A percentile compares a stretch with the other conserved stretches of the same genome.
Conservation (phyloP, 2,113 vertebrate species). For the Misgurnus mizolepis region DNA sequence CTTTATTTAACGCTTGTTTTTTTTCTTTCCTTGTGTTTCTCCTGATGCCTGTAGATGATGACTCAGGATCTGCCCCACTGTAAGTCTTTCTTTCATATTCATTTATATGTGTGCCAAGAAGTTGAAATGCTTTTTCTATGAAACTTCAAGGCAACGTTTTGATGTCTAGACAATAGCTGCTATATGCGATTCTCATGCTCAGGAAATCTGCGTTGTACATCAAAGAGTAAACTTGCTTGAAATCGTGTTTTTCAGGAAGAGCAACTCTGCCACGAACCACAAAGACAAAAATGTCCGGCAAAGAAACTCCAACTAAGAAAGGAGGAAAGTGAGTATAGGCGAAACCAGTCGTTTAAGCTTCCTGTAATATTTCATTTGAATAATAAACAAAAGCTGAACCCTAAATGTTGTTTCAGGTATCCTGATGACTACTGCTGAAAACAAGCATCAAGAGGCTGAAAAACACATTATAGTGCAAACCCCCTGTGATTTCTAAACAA, state of each 20-base stretch:
- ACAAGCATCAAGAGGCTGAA: conserved; percentile 56
- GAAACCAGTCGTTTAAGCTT: conserved; percentile 1
- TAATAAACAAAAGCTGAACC: not conserved
- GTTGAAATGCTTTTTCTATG: not conserved
- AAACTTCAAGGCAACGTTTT: not conserved
- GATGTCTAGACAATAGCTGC: not conserved
- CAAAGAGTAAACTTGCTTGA: not conserved
- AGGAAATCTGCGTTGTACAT: not conserved
- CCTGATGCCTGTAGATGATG: conserved; percentile 82
- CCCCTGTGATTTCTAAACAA: conserved; percentile 59
- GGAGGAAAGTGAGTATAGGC: conserved; percentile 57
- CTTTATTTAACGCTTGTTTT: not conserved
- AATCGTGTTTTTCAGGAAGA: conserved; percentile 80
- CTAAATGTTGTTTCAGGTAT: conserved; percentile 26
- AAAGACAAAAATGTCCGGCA: conserved; percentile 91
- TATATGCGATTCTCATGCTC: not conserved
- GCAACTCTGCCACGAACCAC: conserved; percentile 84
- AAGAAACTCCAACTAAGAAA: conserved; percentile 86
- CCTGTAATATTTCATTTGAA: not conserved
- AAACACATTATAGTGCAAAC: conserved; percentile 64
- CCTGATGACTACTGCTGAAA: conserved; percentile 57
- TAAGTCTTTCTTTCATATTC: conserved; percentile 75
- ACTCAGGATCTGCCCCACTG: conserved; percentile 90
- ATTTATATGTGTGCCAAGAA: too few species aligned
- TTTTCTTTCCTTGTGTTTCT: conserved; percentile 25